These are phyloP conservation scores for Drosophila greeni DNA, from an alignment of 2,888 invertebrate genomes.

Conservation along the genomic window DNA sequence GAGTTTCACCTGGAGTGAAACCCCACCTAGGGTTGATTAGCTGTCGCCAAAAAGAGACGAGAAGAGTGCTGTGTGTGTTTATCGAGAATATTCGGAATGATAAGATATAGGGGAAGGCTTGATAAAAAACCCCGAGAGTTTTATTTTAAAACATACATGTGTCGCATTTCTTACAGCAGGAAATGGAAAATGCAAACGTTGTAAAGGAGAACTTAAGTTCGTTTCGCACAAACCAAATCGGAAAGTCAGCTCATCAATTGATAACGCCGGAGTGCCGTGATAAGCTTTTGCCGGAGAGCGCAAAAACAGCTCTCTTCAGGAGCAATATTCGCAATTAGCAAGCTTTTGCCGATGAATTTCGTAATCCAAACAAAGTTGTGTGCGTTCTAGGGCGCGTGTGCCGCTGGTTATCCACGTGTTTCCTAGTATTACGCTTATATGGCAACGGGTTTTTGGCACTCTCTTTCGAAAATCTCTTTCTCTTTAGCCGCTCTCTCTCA, in stretches of 20 bases:
- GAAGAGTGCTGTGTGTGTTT: conserved; percentile 4
- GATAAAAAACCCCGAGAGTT: conserved; percentile 20
- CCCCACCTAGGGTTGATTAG: conserved; percentile 6
- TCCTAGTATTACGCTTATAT: conserved; percentile 10
- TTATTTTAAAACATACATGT: conserved; percentile 11
- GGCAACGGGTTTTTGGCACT: conserved; percentile 7
- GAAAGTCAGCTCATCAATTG: conserved; percentile 27
- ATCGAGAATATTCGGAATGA: conserved; percentile 18
- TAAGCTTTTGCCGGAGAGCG: conserved; percentile 29
- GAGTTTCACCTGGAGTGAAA: conserved; percentile 9
- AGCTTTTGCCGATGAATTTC: conserved; percentile 37
- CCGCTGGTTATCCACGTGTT: conserved; percentile 35
- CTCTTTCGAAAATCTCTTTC: conserved; percentile 5
- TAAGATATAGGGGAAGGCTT: conserved; percentile 7
- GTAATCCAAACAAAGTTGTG: conserved; percentile 32
- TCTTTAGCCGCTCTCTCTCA: not conserved
- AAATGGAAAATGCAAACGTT: conserved; percentile 40
- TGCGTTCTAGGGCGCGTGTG: conserved; percentile 34
- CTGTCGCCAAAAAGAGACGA: conserved; percentile 3
- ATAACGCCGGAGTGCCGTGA: conserved; percentile 30
- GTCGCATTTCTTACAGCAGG: conserved; percentile 29
- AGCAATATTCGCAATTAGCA: conserved; percentile 15
- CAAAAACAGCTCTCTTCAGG: not conserved
- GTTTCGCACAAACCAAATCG: conserved; percentile 9
- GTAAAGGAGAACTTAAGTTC: conserved; percentile 19